Percentiles rank a stretch among this genome's conserved stretches.
Conservation (phyloP, 2,113 vertebrate species). For the Passer montanus region DNA sequence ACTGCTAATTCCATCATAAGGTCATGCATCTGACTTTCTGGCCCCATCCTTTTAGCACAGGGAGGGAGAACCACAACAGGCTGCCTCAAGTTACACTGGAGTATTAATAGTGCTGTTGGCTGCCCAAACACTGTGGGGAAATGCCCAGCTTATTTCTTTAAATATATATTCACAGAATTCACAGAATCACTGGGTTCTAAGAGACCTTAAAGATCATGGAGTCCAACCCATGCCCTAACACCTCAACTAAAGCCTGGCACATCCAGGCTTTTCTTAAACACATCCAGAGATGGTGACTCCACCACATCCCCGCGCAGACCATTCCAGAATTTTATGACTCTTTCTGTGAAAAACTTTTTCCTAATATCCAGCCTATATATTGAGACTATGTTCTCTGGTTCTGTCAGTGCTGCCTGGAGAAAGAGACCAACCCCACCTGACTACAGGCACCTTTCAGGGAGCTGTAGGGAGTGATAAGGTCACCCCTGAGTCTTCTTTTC, state of each 20-base stretch:
- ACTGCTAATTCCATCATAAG: neutral
- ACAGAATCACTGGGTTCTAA: neutral
- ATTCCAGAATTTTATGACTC: neutral
- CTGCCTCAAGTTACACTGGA: neutral
- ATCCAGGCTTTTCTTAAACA: neutral
- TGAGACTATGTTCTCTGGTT: neutral
- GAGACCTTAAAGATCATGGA: neutral
- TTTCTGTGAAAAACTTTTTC: neutral
- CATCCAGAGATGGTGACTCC: neutral
- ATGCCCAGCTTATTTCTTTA: neutral
- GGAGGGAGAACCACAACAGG: neutral
- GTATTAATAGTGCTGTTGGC: neutral
- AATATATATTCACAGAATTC: neutral
- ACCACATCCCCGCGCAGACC: neutral
- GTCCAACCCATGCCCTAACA: neutral
- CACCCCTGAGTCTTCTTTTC: neutral
- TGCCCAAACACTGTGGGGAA: neutral
- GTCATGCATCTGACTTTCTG: neutral
- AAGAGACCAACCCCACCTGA: neutral
- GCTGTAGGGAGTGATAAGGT: neutral
- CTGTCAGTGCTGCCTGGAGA: neutral
- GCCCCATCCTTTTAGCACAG: neutral
- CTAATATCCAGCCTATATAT: neutral
- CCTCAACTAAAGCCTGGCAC: neutral
- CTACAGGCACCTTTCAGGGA: neutral